Conservation (phyloP, 2,797 vertebrate species). For the Ptychobarbus kaznakovi region DNA sequence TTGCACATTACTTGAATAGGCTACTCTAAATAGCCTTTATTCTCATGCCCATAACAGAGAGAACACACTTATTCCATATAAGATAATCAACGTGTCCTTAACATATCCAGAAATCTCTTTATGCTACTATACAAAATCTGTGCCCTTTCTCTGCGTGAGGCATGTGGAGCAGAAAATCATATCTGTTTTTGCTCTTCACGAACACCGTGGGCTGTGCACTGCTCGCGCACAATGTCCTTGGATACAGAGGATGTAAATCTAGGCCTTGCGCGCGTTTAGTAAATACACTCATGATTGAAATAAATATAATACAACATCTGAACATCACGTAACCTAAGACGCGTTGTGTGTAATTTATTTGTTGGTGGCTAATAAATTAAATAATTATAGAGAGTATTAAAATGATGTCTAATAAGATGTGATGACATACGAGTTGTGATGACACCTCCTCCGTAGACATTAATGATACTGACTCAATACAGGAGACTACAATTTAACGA, state of each 20-base stretch:
- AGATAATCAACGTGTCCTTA: neutral
- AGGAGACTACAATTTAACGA: neutral
- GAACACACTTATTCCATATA: neutral
- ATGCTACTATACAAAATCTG: neutral
- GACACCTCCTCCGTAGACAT: neutral
- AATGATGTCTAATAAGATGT: neutral
- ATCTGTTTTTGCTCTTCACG: conserved; percentile 41
- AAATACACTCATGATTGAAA: conserved; percentile 22
- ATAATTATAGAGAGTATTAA: neutral
- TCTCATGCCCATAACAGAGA: neutral
- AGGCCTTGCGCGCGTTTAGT: conserved; percentile 16
- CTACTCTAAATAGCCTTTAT: neutral
- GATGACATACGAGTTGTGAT: neutral
- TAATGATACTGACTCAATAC: neutral
- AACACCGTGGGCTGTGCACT: conserved; percentile 62
- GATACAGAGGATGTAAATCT: conserved; percentile 55
- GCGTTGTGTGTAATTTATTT: neutral
- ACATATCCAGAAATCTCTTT: neutral
- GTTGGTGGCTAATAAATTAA: neutral
- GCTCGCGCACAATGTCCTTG: conserved; percentile 73
- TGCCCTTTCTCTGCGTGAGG: conserved; percentile 3
- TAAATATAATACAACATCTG: neutral
- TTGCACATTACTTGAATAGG: neutral
- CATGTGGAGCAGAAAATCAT: conserved; percentile 73
- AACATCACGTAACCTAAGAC: neutral